Percentiles rank a stretch among this genome's conserved stretches.
These are phyloP conservation scores for Bembecia ichneumoniformis DNA, from an alignment of 2,888 invertebrate genomes.

Conservation along the genomic window DNA sequence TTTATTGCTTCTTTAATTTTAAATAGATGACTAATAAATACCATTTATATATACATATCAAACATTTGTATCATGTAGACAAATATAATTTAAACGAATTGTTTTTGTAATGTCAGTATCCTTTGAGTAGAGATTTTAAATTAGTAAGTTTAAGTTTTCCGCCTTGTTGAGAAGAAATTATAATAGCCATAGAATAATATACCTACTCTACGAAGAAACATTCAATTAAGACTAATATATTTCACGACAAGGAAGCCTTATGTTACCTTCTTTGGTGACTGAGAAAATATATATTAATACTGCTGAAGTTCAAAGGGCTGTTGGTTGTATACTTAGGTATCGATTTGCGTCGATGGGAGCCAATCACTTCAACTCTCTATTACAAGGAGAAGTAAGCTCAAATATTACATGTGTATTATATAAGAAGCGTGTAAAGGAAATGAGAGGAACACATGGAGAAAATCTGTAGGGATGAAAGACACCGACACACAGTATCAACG, in stretches of 20 bases:
- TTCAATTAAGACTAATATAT: too few species aligned
- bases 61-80: too few species aligned
- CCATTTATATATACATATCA: too few species aligned
- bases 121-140: too few species aligned
- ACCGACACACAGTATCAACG: constrained; percentile 15
- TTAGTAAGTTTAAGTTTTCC: too few species aligned
- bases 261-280: neutral
- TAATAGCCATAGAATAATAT: too few species aligned
- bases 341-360: neutral
- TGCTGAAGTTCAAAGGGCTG: neutral
- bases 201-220: too few species aligned
- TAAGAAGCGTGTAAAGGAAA: constrained; percentile 18
- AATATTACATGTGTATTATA: neutral
- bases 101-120: too few species aligned
- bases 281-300: neutral
- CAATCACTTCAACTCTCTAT: neutral
- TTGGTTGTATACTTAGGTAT: neutral
- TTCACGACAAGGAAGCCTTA: neutral
- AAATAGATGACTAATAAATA: too few species aligned
- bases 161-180: too few species aligned
- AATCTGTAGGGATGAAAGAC: constrained; percentile 26
- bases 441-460: constrained; percentile 38
- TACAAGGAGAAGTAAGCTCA: neutral
- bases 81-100: too few species aligned
- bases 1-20: too few species aligned